Base-by-base conservation (phyloP, 2,113 vertebrate species). In the Rhineura floridana region DNA sequence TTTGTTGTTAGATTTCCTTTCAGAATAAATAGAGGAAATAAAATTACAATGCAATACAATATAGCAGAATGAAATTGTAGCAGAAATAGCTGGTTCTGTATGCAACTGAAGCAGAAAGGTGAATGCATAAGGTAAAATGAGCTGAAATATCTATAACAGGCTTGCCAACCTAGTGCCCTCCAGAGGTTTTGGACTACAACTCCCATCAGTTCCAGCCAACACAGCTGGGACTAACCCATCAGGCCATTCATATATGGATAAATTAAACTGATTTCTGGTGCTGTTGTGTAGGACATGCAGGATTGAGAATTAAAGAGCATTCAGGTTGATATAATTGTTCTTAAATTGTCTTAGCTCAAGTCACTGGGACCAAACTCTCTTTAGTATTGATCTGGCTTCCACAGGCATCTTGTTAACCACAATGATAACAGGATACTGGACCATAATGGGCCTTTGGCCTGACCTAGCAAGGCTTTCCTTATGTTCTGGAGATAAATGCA, bases 161-260 rank as follows among this genome's bases (percentile, higher is more conserved):
- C n/a, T n/a, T n/a, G n/a, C n/a, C n/a, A n/a, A n/a, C n/a, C n/a
- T n/a, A n/a, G n/a, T n/a, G n/a, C n/a, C n/a, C n/a, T n/a, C n/a
- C n/a, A n/a, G n/a, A n/a, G n/a, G n/a, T n/a, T n/a, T n/a, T n/a
- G n/a, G n/a, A n/a, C n/a, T n/a, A n/a, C n/a, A n/a, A n/a, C n/a
- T n/a, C n/a, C n/a, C n/a, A n/a, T n/a, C n/a, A n/a, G n/a, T n/a
- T n/a, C n/a, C n/a, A n/a, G n/a, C n/a, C n/a, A n/a, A n/a, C n/a
- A n/a, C n/a, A n/a, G n/a, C n/a, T n/a, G n/a, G n/a, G n/a, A n/a
- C n/a, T n/a, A n/a, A n/a, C n/a, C n/a, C n/a, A 50, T 55, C 85
- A 90, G 86, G 90, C 87, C 88, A 94, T 89, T 82, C 77, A 95
- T 63, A 83, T 88, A 94, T 89, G 77, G 89, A 92, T 83, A 77